Evolutionary conservation across 2,113 vertebrate genomes (phyloP).

Genomic region (Lanius ludovicianus): DNA sequence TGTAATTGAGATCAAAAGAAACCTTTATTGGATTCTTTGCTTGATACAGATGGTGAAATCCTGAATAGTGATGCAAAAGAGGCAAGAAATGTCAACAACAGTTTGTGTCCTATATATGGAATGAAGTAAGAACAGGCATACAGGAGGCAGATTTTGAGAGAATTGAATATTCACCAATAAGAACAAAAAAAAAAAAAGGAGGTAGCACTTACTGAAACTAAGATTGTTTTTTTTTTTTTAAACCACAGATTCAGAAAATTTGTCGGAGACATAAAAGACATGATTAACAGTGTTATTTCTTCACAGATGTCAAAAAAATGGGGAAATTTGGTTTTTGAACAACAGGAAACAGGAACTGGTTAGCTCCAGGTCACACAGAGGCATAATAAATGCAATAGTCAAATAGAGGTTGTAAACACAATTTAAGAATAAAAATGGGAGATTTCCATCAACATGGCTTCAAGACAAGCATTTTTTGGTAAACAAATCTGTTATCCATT

Average conservation of each 20-base stretch:
- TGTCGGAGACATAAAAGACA: background rate
- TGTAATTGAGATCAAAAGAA: background rate
- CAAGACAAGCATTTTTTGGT: background rate
- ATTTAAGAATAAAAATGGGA: background rate
- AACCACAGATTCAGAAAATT: background rate
- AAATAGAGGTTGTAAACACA: background rate
- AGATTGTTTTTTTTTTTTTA: background rate
- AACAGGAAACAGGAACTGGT: background rate
- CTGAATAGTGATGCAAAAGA: background rate
- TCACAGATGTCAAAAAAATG: background rate
- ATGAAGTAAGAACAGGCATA: background rate
- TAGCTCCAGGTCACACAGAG: background rate
- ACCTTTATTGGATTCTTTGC: background rate
- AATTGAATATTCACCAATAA: background rate
- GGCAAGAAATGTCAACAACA: background rate
- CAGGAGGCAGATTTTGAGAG: background rate
- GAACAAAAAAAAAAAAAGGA: background rate
- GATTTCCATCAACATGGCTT: background rate
- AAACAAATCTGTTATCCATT: background rate
- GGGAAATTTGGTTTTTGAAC: background rate
- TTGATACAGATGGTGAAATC: background rate
- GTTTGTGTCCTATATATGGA: background rate
- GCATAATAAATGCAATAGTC: background rate
- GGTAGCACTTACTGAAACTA: background rate
- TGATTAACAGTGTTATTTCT: background rate